Conservation (phyloP, 2,888 invertebrate species). For the Myathropa florea region DNA sequence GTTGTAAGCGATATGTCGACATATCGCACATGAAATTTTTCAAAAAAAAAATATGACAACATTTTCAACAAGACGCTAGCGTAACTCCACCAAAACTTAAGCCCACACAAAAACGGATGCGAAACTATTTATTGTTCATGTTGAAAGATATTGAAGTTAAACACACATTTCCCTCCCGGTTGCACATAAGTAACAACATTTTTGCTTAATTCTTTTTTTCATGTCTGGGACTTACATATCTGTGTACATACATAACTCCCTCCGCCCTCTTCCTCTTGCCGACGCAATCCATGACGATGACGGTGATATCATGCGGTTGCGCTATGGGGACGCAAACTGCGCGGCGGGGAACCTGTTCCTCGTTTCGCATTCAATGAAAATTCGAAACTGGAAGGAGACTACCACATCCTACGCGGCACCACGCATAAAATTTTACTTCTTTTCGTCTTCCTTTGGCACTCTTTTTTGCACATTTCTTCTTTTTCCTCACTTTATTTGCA, state of each 20-base stretch:
- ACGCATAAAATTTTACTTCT: constrained; percentile 35
- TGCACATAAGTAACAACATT: constrained; percentile 11
- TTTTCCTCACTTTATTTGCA: neutral
- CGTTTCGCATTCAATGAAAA: constrained; percentile 26
- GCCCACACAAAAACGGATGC: constrained; percentile 55
- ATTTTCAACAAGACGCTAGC: constrained; percentile 17
- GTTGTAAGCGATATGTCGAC: too few species aligned
- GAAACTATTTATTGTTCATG: constrained; percentile 63
- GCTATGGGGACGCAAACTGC: neutral
- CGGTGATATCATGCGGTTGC: constrained; percentile 23
- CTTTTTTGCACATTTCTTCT: neutral
- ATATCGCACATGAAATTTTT: too few species aligned
- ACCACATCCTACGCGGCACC: constrained; percentile 44
- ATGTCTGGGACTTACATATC: too few species aligned
- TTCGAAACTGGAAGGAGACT: constrained; percentile 29
- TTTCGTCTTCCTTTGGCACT: constrained; percentile 11
- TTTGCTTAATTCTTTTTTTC: constrained; percentile 14
- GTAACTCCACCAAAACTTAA: neutral
- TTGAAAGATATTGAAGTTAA: constrained; percentile 57
- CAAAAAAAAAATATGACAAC: too few species aligned
- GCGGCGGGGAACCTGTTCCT: constrained; percentile 37
- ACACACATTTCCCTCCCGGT: constrained; percentile 37
- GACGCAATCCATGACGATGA: neutral
- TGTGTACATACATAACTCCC: neutral
- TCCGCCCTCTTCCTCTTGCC: neutral